Conservation (phyloP, 2,797 vertebrate genomes). For the Oreochromis grahami region DNA sequence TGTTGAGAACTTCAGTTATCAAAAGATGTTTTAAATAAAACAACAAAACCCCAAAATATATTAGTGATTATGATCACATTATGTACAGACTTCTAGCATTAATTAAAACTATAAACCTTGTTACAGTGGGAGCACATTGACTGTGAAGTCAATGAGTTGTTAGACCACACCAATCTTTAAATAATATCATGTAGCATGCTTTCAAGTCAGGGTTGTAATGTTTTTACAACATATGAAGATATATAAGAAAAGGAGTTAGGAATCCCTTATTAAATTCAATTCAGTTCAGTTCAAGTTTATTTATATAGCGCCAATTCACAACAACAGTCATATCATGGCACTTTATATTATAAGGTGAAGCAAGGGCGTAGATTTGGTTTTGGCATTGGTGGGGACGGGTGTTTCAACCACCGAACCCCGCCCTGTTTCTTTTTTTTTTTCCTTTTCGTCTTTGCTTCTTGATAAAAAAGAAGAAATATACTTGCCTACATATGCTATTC, state of each 20-base stretch:
- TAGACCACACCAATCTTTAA: not conserved
- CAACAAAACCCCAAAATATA: not conserved
- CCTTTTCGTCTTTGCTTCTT: no score
- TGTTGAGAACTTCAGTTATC: not conserved
- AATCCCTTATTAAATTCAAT: not conserved
- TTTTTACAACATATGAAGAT: not conserved
- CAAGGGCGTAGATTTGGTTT: no score
- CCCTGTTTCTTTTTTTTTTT: no score
- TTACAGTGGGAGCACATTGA: not conserved
- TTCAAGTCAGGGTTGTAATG: not conserved
- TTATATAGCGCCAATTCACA: not conserved
- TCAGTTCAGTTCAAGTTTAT: not conserved
- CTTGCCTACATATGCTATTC: no score
- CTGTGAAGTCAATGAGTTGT: not conserved
- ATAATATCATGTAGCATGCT: fast-evolving
- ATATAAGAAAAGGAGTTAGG: not conserved
- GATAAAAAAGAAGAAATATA: no score
- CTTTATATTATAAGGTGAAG: not conserved
- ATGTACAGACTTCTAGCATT: not conserved
- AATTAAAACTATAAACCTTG: not conserved
- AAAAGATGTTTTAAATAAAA: not conserved
- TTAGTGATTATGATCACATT: not conserved
- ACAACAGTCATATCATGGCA: not conserved
- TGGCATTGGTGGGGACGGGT: no score
- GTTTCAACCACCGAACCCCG: no score